phyloP scores from a whole-genome alignment of 2,797 vertebrate genomes.

The Picus viridis region DNA sequence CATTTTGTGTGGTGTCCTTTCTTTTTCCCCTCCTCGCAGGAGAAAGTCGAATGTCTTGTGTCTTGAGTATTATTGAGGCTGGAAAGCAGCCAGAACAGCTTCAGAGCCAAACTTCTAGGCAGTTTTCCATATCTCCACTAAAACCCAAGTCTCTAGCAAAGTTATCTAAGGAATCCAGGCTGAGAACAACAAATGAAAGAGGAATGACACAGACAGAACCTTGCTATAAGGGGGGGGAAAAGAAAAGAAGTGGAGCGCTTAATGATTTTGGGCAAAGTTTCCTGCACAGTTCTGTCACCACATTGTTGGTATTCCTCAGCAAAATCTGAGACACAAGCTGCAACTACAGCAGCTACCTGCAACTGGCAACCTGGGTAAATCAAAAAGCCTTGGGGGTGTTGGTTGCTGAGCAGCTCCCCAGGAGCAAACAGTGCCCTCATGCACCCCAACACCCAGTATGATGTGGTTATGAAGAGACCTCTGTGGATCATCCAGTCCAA shows the following conservation, averaged over 20 bases:
- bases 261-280: constrained; percentile 1
- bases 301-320: not conserved
- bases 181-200: constrained; percentile 17
- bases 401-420: no score
- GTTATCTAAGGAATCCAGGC: constrained; percentile 59
- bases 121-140: constrained; percentile 48
- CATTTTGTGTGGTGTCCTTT: not conserved
- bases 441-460: no score
- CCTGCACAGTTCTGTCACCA: not conserved
- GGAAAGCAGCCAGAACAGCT: constrained; percentile 22
- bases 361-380: not conserved
- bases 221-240: not conserved
- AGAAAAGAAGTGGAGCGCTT: not conserved
- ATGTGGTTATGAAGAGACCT: no score
- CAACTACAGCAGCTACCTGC: not conserved
- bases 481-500: no score
- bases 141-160: constrained; percentile 8
- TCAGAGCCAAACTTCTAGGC: constrained; percentile 21
- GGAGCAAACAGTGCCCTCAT: no score
- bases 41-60: not conserved
- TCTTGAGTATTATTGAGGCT: not conserved
- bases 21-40: not conserved
- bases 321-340: not conserved
- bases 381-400: not conserved
- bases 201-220: constrained; percentile 6